Percentiles rank a stretch among this genome's conserved stretches.
phyloP scores from a whole-genome alignment of 2,888 invertebrate genomes.

The Tuberolachnus salignus region DNA sequence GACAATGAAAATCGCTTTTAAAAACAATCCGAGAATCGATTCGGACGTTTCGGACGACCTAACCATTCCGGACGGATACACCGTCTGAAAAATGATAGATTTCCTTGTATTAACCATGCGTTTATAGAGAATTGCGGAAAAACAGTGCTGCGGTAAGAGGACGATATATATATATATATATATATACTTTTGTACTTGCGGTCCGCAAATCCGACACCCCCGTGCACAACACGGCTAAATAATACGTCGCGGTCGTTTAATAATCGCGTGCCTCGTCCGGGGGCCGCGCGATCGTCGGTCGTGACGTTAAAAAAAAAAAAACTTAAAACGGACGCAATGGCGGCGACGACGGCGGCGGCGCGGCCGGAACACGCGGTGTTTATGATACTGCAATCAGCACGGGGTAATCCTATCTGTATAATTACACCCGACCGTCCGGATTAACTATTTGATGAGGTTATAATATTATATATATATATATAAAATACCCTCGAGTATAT shows the following conservation, averaged over 20 bases:
- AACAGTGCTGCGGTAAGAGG: too few species aligned
- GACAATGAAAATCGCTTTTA: too few species aligned
- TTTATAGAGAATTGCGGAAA: too few species aligned
- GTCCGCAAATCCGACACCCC: neutral
- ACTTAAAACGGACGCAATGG: neutral
- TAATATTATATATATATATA: conserved; percentile 10
- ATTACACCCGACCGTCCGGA: conserved; percentile 46
- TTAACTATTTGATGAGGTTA: conserved; percentile 51
- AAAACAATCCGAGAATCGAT: too few species aligned
- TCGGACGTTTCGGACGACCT: too few species aligned
- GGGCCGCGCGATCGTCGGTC: neutral
- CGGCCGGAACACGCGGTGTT: neutral
- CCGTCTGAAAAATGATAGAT: too few species aligned
- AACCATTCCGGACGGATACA: too few species aligned
- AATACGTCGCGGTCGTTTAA: neutral
- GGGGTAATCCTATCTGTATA: conserved; percentile 44
- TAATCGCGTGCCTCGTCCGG: too few species aligned
- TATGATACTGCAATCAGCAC: conserved; percentile 49
- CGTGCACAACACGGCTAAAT: neutral
- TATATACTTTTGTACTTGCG: too few species aligned
- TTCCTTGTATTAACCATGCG: too few species aligned
- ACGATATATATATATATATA: too few species aligned
- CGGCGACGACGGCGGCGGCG: neutral
- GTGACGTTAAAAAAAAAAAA: conserved; percentile 6
- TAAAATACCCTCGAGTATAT: conserved; percentile 43